Base-by-base conservation (phyloP, 2,797 vertebrate species). In the Dermochelys coriacea region DNA sequence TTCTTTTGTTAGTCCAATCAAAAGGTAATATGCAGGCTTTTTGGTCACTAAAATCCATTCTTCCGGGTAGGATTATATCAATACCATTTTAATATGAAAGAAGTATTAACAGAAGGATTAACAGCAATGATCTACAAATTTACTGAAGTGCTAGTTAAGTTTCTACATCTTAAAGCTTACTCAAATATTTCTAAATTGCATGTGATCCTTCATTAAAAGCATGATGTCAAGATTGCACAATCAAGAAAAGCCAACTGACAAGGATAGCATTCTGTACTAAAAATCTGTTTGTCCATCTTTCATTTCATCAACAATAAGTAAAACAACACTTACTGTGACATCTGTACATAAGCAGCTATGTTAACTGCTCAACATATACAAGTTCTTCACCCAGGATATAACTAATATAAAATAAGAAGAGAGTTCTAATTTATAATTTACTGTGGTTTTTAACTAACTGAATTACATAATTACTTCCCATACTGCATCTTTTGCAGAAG, bases 101-200 rank as follows among this genome's bases (percentile, higher is more conserved):
- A 75, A 94, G 3, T 19, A 84, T 2, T 5, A 91, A 78, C 64
- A 89, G 47, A 37, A 94, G 37, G 54, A 94, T 92, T 82, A 86
- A 57, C 15, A 78, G n/a, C 57, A 88, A 75, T 16, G 45, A 74
- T 47, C 45, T 29, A 75, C 27, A 45, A 47, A 68, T 68, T 37
- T 68, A n/a, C 12, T 75, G 21, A 75, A 45, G 37, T 75, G 45
- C 47, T 7, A 49, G 18, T 27, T 45, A 77, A 47, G 74, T 4
- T 87, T 91, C 82, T 68, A 55, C 14, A 51, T 79, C 1, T 78
- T n/a, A 31, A n/a, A 47, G 55, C 37, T 95, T 61, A 81, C 51
- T 16, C 11, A 19, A 61, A 90, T 54, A 1, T 77, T 71, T 50
- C 88, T n/a, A 31, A 77, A 74, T 83, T 51, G 77, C 31, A 41